Evolutionary conservation across 2,888 invertebrate species (phyloP), one percentile per base, ranked within the genome.

Genomic region (Agrotis clavis): DNA sequence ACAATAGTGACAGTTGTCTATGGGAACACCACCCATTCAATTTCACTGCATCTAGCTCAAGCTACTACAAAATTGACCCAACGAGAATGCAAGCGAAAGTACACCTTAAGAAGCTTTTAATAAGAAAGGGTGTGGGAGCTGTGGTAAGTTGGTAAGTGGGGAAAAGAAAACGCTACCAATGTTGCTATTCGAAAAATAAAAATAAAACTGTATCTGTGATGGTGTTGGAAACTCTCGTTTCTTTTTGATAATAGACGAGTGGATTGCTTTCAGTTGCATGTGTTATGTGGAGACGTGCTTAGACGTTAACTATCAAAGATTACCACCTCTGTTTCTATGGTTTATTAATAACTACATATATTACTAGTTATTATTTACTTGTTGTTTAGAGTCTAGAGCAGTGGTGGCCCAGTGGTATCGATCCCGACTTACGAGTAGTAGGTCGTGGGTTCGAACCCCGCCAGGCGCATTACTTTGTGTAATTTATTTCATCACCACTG

Each of bases 1-100:
- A 88, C 89, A 89, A 90, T 88, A 81, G 82, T 70, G 63, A 73
- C 79, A 82, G 82, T 77, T 87, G 89, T 88, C 89, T 84, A 89
- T 88, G 85, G 85, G 72, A 79, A 77, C 79, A 77, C 77, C 74
- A 77, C 74, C 85, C 86, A 88, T 91, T 90, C 86, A 89, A 83
- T 88, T 87, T 87, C 70, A 82, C 78, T 86, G 85, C 85, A 84
- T 85, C 82, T 84, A 80, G 81, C 77, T 67, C 79, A 75, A 41
- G 67, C 81, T 75, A 85, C 85, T 74, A 78, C 80, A 76, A 62
- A 41, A 69, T 35, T 19, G 41, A 56, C 16, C 30, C 14, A 18
- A 41, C 50, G 0, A 50, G 0, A n/a, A 65, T 50, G 51, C n/a
- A 72, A 51, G n/a, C 30, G 4, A 75, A 75, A 77, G 47, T 51